Evolutionary conservation across 1,140 invertebrate genomes (phyloP), one percentile per base, ranked within the genome.

Genomic region (Pogonognathellus flavescens): DNA sequence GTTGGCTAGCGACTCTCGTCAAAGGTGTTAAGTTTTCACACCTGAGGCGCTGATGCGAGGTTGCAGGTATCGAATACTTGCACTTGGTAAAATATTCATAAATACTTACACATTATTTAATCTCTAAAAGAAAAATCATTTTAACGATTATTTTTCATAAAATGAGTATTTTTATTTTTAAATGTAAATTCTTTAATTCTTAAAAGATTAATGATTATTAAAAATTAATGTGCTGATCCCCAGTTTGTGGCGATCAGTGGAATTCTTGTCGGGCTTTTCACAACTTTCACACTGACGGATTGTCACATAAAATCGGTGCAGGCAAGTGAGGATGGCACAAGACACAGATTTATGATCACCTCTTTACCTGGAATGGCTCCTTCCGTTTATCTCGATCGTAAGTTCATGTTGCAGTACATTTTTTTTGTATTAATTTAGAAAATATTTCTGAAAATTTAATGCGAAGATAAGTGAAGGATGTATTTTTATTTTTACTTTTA

Each of bases 251-350:
- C 22, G 14, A 31, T 66, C 1, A 31, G 1, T 14, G 62, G 62
- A 14, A 25, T 66, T 25, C 62, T 66, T 1, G 7, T 9, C 9
- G 70, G 70, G 8, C 25, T 76, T 7, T 76, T 76, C 18, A 76
- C 41, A 9, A 76, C 70, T 3, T 76, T 49, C 25, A 41, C 70
- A 18, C 18, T 76, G 41, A 76, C 70, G n/a, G 70, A 50, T n/a
- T 76, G 70, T 8, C 70, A 76, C n/a, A 76, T 76, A 25, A 76
- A 50, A 50, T 76, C 70, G 0, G n/a, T 76, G 9, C 70, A 76
- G n/a, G 31, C 25, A 6, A 31, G 49, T 8, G 25, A 76, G 18
- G 49, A 76, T 18, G 41, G 31, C 16, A 16, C 70, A 0, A 76
- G 25, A 18, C 70, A 76, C 10, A n/a, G 41, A 50, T 76, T 76